These are phyloP conservation scores for Drosophila recens DNA, from an alignment of 2,888 invertebrate genomes.

Conservation along the genomic window DNA sequence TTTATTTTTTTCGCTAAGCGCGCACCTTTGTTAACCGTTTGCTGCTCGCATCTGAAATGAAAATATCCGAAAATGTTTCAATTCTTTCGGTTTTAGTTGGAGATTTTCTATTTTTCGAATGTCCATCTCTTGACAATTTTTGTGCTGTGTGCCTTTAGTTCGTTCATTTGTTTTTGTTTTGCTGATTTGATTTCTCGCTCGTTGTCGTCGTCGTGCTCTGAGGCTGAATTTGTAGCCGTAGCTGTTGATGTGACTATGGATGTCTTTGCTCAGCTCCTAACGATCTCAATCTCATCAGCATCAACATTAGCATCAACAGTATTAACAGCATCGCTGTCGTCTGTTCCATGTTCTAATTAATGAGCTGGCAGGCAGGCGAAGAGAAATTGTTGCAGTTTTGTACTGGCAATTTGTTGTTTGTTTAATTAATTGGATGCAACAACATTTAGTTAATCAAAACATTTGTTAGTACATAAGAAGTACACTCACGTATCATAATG, in stretches of 20 bases:
- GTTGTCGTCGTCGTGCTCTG: slow-evolving; percentile 27
- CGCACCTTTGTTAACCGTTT: slow-evolving; percentile 83
- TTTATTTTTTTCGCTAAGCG: slow-evolving; percentile 53
- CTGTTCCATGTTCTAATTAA: slow-evolving; percentile 66
- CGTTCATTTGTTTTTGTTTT: slow-evolving; percentile 71
- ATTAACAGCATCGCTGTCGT: slow-evolving; percentile 32
- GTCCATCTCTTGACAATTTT: slow-evolving; percentile 80
- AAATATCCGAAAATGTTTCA: slow-evolving; percentile 80
- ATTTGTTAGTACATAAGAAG: slow-evolving; percentile 64
- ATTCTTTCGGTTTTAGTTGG: slow-evolving; percentile 80
- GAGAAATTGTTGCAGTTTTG: slow-evolving; percentile 67
- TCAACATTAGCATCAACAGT: slow-evolving; percentile 23
- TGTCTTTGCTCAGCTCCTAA: slow-evolving; percentile 60
- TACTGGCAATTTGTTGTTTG: slow-evolving; percentile 58
- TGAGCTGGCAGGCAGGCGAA: slow-evolving; percentile 45
- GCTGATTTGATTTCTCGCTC: slow-evolving; percentile 69
- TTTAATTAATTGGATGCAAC: slow-evolving; percentile 72
- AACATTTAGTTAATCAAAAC: slow-evolving; percentile 77
- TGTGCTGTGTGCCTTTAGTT: slow-evolving; percentile 56
- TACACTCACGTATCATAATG: slow-evolving; percentile 32
- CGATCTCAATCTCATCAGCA: slow-evolving; percentile 60
- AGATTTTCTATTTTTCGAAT: slow-evolving; percentile 80
- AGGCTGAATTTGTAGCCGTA: background rate
- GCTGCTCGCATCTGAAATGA: slow-evolving; percentile 83
- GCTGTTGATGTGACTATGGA: slow-evolving; percentile 30